Percentiles rank a stretch among this genome's conserved stretches.
Conservation (phyloP, 2,113 vertebrate genomes). For the Lepidothrix coronata region DNA sequence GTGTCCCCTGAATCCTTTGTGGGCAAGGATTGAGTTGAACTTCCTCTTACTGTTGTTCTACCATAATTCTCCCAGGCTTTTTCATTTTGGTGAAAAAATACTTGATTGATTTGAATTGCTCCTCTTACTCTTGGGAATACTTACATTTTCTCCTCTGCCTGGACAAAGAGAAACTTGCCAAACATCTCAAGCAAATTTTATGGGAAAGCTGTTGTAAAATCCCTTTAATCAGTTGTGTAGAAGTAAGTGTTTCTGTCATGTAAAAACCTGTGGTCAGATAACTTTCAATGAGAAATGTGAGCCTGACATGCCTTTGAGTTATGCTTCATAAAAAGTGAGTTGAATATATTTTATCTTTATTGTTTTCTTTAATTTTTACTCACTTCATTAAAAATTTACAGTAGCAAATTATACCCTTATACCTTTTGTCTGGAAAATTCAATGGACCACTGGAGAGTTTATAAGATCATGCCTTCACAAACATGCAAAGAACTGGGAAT, state of each 20-base stretch:
- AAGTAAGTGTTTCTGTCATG: neutral
- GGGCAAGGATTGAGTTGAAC: neutral
- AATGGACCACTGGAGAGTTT: neutral
- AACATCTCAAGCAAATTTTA: neutral
- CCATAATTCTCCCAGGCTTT: neutral
- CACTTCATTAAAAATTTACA: neutral
- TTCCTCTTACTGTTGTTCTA: neutral
- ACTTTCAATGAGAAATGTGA: neutral
- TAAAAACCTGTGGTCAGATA: neutral
- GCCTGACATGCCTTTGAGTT: neutral
- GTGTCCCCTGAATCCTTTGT: neutral
- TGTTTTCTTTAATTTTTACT: neutral
- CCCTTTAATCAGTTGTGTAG: neutral
- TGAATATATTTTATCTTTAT: neutral
- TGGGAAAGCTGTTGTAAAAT: neutral
- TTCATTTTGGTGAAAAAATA: neutral
- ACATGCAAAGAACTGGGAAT: neutral
- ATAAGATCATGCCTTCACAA: neutral
- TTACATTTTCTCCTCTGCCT: neutral
- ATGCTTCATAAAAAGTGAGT: neutral
- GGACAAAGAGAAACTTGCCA: neutral
- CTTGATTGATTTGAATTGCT: neutral
- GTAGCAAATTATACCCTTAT: neutral
- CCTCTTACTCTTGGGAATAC: neutral
- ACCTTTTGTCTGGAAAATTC: neutral